A percentile compares a stretch with the other conserved stretches of the same genome.
Conservation (phyloP, 2,888 invertebrate genomes). For the Tholera decimalis region DNA sequence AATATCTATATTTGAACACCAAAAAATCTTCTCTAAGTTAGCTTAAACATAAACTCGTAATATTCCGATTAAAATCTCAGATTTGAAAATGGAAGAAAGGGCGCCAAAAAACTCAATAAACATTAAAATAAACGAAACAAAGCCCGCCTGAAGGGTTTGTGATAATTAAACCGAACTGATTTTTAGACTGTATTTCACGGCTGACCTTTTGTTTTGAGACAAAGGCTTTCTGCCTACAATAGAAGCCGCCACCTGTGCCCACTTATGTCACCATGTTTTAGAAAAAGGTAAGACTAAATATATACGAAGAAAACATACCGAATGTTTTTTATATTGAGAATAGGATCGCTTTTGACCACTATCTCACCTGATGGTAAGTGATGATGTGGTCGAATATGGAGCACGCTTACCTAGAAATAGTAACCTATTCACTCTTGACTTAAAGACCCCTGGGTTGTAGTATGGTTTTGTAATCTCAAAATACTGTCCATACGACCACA, state of each 20-base stretch:
- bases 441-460: no score
- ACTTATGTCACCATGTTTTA: constrained; percentile 57
- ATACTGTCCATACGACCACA: no score
- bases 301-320: not conserved
- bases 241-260: constrained; percentile 67
- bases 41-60: not conserved
- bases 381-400: no score
- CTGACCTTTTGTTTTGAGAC: constrained; percentile 69
- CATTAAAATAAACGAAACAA: constrained; percentile 62
- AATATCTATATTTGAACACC: not conserved
- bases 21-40: not conserved
- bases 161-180: constrained; percentile 71
- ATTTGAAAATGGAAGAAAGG: constrained; percentile 20
- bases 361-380: no score
- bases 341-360: no score
- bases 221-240: constrained; percentile 68
- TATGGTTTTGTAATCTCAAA: no score
- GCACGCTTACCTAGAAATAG: no score
- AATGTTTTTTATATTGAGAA: not conserved
- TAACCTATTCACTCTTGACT: no score
- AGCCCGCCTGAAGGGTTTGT: constrained; percentile 67
- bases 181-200: constrained; percentile 72
- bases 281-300: constrained; percentile 20
- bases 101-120: constrained; percentile 42
- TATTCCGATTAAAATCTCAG: not conserved